A percentile compares a stretch with the other conserved stretches of the same genome.
phyloP scores from a whole-genome alignment of 2,888 invertebrate species.

The Xanthorhoe designata region DNA sequence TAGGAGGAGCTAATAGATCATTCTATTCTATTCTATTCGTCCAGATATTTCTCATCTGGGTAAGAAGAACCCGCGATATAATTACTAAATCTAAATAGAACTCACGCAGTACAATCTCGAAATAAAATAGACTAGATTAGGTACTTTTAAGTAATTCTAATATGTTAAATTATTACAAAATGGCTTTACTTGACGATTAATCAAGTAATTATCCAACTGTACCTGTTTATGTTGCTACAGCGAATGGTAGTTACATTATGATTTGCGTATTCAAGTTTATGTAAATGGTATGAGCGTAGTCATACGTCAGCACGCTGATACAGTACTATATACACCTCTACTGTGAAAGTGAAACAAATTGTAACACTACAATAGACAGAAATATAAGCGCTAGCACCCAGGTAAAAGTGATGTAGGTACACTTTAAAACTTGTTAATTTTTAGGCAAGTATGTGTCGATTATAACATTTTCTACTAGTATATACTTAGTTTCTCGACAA shows the following conservation, averaged over 20 bases:
- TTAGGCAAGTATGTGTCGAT: background rate
- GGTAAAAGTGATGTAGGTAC: too few relatives aligned
- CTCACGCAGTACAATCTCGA: too few relatives aligned
- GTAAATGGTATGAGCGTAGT: constrained; percentile 1
- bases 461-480: background rate
- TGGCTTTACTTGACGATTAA: background rate
- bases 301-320: constrained; percentile 3
- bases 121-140: too few relatives aligned
- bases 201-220: constrained; percentile 4
- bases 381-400: too few relatives aligned
- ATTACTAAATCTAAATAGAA: too few relatives aligned
- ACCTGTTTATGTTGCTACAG: constrained; percentile 7
- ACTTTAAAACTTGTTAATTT: background rate
- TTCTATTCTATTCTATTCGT: too few relatives aligned
- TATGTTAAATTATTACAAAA: too few relatives aligned
- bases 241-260: constrained; percentile 1
- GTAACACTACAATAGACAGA: background rate
- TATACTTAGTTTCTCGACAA: background rate
- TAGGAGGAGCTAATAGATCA: too few relatives aligned
- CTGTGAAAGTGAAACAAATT: background rate
- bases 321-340: background rate
- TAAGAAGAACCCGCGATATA: too few relatives aligned
- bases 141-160: too few relatives aligned
- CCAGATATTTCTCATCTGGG: too few relatives aligned
- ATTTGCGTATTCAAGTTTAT: constrained; percentile 6